Base-by-base conservation (phyloP, 2,113 vertebrate species). In the Geococcyx californianus region DNA sequence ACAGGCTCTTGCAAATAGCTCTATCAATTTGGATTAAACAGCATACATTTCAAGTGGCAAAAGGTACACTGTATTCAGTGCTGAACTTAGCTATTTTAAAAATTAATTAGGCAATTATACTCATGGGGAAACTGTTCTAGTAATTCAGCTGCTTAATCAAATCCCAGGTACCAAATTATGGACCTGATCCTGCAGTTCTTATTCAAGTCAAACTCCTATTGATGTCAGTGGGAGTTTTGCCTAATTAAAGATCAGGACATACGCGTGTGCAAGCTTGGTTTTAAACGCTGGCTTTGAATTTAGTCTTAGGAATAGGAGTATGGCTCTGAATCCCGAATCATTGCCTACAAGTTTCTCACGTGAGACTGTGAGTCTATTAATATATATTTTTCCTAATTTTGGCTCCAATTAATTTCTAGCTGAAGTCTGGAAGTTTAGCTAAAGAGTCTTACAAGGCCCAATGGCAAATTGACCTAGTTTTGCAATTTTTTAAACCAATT, bases 41-140 rank as follows among this genome's bases (percentile, higher is more conserved):
- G 83, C 52, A 81, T 47, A 55, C 9, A 87, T 94, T 90, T 93
- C 54, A 21, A 24, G n/a, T 73, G 73, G 89, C 89, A 93, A 89
- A 77, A 92, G 80, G 92, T 92, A 66, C 66, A 69, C 88, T 66
- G 75, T 45, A 89, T 76, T 83, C 88, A 76, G 93, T 40, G 90
- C 96, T 95, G 83, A 97, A 95, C 88, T 95, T 88, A 77, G 91
- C 86, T 87, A 97, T 97, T 93, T 97, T 82, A 94, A 97, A 97
- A 95, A 97, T 97, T 95, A 97, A 96, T 94, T 95, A 96, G 92
- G 87, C 95, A 96, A 95, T 96, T 97, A 95, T 95, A 85, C 88
- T 95, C 94, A 85, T 69, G 89, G 84, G 79, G 85, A 97, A 96
- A 96, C 66, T 79, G 94, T 87, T 96, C 81, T 95, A 90, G 87